These are phyloP conservation scores for Chaetophractus vellerosus DNA, from an alignment of 2,797 vertebrate genomes.

Conservation along the genomic window DNA sequence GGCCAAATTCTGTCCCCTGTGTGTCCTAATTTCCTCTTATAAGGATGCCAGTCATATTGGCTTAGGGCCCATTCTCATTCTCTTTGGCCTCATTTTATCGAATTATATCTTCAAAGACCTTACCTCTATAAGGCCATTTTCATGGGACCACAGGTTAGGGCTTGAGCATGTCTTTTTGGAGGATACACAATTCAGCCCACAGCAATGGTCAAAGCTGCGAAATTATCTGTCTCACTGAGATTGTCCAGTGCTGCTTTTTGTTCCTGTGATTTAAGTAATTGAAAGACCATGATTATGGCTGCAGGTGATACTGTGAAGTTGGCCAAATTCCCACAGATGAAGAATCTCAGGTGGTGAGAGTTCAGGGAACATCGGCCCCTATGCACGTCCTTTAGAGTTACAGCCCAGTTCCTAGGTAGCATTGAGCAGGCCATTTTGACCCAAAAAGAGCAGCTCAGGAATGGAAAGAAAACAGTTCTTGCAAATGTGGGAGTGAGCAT, in stretches of 20 bases:
- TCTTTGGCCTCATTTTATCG: too few relatives aligned
- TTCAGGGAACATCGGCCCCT: neutral
- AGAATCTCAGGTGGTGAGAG: neutral
- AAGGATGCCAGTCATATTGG: too few relatives aligned
- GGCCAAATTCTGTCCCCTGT: too few relatives aligned
- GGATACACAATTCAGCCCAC: too few relatives aligned
- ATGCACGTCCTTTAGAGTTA: neutral
- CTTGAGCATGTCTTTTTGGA: too few relatives aligned
- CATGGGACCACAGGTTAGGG: too few relatives aligned
- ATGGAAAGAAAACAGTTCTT: neutral
- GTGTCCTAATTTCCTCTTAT: too few relatives aligned
- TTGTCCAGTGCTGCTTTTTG: neutral
- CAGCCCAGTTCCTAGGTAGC: neutral
- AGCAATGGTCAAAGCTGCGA: neutral
- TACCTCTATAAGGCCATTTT: too few relatives aligned
- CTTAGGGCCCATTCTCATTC: too few relatives aligned
- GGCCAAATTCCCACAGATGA: neutral
- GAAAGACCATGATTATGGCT: neutral
- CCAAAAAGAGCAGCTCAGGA: neutral
- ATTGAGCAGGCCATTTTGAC: neutral
- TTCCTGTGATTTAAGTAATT: neutral
- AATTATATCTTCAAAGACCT: too few relatives aligned
- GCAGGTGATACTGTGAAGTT: neutral
- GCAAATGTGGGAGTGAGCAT: neutral
- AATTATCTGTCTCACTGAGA: neutral